Percentiles rank a stretch among this genome's conserved stretches.
Conservation (phyloP, 2,113 vertebrate species). For the Nothoprocta pentlandii region DNA sequence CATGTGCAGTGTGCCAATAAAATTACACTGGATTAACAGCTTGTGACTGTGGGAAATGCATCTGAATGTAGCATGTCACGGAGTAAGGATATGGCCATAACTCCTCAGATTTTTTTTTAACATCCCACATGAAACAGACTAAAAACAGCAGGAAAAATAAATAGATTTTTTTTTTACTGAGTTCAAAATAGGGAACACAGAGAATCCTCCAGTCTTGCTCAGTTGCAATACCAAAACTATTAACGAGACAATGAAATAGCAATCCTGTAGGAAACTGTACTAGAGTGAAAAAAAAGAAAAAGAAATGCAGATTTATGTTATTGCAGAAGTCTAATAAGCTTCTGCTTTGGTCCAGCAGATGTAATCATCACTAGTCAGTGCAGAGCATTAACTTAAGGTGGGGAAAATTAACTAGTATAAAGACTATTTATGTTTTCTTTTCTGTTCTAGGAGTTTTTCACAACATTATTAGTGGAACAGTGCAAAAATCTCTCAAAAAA, state of each 20-base stretch:
- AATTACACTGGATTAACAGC: neutral
- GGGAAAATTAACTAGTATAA: accelerated
- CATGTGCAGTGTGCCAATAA: neutral
- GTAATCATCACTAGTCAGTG: neutral
- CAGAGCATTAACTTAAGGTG: neutral
- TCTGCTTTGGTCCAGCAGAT: neutral
- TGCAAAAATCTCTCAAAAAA: neutral
- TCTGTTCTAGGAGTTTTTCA: neutral
- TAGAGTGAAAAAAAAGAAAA: neutral
- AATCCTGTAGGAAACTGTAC: neutral
- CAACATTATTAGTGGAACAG: neutral
- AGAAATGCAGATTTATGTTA: neutral
- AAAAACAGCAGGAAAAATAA: neutral
- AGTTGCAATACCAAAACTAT: neutral
- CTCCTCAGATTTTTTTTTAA: neutral
- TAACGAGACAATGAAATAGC: neutral
- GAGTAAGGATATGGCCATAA: neutral
- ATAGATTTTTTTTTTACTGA: neutral
- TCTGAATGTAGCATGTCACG: neutral
- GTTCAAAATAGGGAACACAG: neutral
- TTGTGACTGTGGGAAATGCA: neutral
- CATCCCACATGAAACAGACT: neutral
- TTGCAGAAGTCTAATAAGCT: neutral
- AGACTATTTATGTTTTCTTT: neutral
- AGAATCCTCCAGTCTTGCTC: neutral